phyloP scores from a whole-genome alignment of 2,797 vertebrate genomes.

The Micrastur ruficollis region DNA sequence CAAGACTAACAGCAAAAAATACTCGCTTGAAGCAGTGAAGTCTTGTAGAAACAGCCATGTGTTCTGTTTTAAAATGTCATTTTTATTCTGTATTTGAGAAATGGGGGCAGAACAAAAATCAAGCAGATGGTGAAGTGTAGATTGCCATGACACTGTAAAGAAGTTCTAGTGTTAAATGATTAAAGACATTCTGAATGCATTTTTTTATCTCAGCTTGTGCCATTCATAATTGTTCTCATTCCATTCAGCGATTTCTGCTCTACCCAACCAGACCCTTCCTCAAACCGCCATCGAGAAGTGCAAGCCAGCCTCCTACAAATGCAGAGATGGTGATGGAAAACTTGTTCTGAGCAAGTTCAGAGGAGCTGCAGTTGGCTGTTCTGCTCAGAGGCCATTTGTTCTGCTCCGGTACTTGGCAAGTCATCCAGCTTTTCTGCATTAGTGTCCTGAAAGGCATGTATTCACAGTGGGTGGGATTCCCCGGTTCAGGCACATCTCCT shows the following conservation, averaged over 20 bases:
- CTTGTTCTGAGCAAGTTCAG: background rate
- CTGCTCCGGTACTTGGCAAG: rapidly evolving
- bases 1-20: conserved; percentile 22
- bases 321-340: background rate
- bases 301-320: background rate
- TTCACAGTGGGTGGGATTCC: background rate
- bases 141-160: conserved; percentile 52
- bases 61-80: conserved; percentile 29
- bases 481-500: background rate
- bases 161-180: conserved; percentile 60
- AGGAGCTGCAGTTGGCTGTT: background rate
- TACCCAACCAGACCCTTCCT: background rate
- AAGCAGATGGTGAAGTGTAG: conserved; percentile 38
- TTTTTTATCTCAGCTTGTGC: background rate
- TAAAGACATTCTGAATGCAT: conserved; percentile 64
- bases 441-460: background rate
- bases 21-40: conserved; percentile 2
- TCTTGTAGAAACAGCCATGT: conserved; percentile 29
- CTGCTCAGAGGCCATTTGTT: background rate
- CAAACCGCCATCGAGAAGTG: background rate
- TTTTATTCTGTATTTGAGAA: conserved; percentile 50
- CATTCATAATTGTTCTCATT: conserved; percentile 30
- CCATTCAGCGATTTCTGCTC: conserved; percentile 23
- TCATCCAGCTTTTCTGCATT: background rate
- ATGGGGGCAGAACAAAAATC: conserved; percentile 29